phyloP scores from a whole-genome alignment of 2,888 invertebrate species.

The Tanypteryx hageni region DNA sequence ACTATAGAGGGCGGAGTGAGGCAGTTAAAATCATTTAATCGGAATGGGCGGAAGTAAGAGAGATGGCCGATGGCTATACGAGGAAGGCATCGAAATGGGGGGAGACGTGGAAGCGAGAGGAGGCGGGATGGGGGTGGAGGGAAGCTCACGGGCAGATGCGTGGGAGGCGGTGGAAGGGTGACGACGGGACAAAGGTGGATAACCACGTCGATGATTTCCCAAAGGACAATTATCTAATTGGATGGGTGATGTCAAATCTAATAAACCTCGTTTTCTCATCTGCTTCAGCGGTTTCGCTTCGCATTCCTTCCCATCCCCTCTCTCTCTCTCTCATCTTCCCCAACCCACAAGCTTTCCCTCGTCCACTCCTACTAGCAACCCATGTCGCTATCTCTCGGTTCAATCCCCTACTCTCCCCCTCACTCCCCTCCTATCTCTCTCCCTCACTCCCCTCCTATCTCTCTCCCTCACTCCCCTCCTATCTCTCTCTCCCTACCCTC shows the following conservation, averaged over 20 bases:
- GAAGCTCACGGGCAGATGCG: too few species aligned
- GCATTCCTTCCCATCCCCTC: neutral
- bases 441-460: neutral
- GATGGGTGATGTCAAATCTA: conserved; percentile 58
- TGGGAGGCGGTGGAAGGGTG: conserved; percentile 24
- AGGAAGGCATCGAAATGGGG: neutral
- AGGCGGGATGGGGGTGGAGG: neutral
- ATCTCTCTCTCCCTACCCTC: neutral
- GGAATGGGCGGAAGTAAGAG: neutral
- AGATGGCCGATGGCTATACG: neutral
- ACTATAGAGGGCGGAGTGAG: neutral
- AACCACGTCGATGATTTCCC: conserved; percentile 63
- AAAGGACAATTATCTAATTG: conserved; percentile 62
- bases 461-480: neutral
- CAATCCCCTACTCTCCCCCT: neutral
- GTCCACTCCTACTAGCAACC: neutral
- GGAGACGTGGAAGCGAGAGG: neutral
- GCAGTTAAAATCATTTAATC: neutral
- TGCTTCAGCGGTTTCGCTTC: conserved; percentile 30
- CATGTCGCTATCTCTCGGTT: neutral
- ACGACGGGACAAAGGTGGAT: conserved; percentile 52
- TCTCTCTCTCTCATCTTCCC: neutral
- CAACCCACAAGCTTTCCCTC: neutral
- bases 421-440: conserved; percentile 5
- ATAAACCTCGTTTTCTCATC: conserved; percentile 41